Evolutionary conservation across 2,113 vertebrate species (phyloP).

Genomic region (Istiophorus platypterus): DNA sequence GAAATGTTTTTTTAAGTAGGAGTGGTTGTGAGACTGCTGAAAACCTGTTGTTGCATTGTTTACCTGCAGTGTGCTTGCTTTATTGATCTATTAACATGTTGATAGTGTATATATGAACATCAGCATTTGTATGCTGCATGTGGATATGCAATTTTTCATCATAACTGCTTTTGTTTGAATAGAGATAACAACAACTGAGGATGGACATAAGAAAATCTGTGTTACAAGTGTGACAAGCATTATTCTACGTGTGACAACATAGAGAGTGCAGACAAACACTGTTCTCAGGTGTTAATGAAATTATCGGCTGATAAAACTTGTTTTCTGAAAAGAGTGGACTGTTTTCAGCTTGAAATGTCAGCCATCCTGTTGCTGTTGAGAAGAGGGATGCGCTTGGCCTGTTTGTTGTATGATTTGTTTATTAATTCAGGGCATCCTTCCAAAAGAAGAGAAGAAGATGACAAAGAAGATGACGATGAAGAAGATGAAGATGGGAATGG

Average conservation of each 20-base stretch:
- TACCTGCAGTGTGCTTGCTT: slow-evolving; percentile 1
- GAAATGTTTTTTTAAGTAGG: slow-evolving; percentile 19
- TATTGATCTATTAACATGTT: slow-evolving; percentile 20
- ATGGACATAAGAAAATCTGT: no score
- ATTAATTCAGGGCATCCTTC: no score
- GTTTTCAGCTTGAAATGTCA: neutral
- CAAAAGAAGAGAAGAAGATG: no score
- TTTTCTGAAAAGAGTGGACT: neutral
- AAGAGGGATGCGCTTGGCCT: no score
- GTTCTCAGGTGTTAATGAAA: neutral
- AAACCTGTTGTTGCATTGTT: slow-evolving; percentile 13
- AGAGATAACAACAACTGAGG: neutral
- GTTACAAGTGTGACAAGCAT: neutral
- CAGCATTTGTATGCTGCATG: slow-evolving; percentile 4
- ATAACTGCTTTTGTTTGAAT: neutral
- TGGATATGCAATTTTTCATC: neutral
- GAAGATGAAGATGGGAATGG: no score
- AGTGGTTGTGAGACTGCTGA: slow-evolving; percentile 6
- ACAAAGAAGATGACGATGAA: no score
- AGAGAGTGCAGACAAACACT: neutral
- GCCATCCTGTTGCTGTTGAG: no score
- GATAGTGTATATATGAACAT: neutral
- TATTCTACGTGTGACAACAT: no score
- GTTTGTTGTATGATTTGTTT: no score
- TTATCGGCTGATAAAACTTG: neutral